Conservation (phyloP, 2,888 invertebrate genomes). For the Dorcus parallelipipedus region DNA sequence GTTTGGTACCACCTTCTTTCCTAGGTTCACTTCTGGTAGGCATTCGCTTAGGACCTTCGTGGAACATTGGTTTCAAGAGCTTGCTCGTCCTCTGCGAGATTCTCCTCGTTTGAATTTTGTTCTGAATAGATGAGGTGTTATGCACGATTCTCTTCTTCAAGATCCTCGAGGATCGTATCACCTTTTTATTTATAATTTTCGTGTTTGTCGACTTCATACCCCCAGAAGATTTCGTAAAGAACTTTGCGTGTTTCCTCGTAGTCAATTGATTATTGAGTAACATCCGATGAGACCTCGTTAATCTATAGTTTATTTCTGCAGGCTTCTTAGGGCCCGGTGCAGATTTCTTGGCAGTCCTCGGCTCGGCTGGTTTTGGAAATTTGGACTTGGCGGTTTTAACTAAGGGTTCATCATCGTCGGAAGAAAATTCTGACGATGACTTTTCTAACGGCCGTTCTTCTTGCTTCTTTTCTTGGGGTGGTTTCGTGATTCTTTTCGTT, state of each 20-base stretch:
- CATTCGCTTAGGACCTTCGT: too few relatives aligned
- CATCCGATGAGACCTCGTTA: slow-evolving; percentile 32
- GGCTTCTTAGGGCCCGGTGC: slow-evolving; percentile 25
- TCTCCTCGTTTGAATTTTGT: too few relatives aligned
- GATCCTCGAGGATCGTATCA: background rate
- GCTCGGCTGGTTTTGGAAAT: slow-evolving; percentile 14
- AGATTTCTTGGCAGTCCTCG: slow-evolving; percentile 24
- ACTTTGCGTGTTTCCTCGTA: slow-evolving; percentile 8
- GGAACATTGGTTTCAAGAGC: too few relatives aligned
- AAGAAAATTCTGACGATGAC: slow-evolving; percentile 48
- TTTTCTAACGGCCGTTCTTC: slow-evolving; percentile 13
- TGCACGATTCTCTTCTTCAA: slow-evolving; percentile 10
- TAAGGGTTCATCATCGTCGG: slow-evolving; percentile 55
- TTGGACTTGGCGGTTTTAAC: slow-evolving; percentile 22
- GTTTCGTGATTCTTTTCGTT: slow-evolving; percentile 10
- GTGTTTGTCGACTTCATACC: slow-evolving; percentile 2
- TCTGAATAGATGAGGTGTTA: slow-evolving; percentile 1
- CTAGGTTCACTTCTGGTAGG: too few relatives aligned
- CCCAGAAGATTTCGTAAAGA: slow-evolving; percentile 12
- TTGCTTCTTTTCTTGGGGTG: slow-evolving; percentile 6
- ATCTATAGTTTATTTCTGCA: slow-evolving; percentile 27
- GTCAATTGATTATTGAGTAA: slow-evolving; percentile 1
- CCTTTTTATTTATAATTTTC: slow-evolving; percentile 8
- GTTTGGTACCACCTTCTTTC: too few relatives aligned
- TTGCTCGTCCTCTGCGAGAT: too few relatives aligned